These are phyloP conservation scores for Melanophora roralis DNA, from an alignment of 2,888 invertebrate species.

Conservation along the genomic window DNA sequence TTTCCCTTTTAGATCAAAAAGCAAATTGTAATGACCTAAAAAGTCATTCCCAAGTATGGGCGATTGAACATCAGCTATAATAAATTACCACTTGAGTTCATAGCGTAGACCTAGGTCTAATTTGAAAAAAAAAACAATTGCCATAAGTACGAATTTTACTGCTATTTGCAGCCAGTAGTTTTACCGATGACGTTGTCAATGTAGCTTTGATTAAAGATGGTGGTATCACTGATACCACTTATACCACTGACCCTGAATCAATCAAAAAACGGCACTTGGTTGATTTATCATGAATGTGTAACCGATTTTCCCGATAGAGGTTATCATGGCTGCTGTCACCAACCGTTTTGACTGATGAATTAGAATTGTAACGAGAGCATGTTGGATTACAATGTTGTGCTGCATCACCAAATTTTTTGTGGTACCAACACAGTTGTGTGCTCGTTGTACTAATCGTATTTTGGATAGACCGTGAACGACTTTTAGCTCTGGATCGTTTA, in stretches of 20 bases:
- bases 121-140: slow-evolving; percentile 29
- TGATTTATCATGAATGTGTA: slow-evolving; percentile 29
- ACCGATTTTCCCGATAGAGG: slow-evolving; percentile 4
- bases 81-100: slow-evolving; percentile 61
- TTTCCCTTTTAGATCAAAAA: slow-evolving; percentile 48
- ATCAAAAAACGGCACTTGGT: slow-evolving; percentile 47
- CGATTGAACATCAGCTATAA: slow-evolving; percentile 57
- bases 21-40: slow-evolving; percentile 29
- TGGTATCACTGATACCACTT: slow-evolving; percentile 57
- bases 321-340: slow-evolving; percentile 39
- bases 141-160: slow-evolving; percentile 56
- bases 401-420: slow-evolving; percentile 30
- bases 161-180: slow-evolving; percentile 61
- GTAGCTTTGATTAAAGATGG: slow-evolving; percentile 42
- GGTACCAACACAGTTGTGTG: slow-evolving; percentile 38
- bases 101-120: slow-evolving; percentile 58
- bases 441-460: background rate
- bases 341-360: slow-evolving; percentile 31
- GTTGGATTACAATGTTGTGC: slow-evolving; percentile 32
- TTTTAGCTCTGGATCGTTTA: slow-evolving; percentile 1
- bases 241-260: slow-evolving; percentile 62
- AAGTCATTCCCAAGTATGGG: slow-evolving; percentile 62
- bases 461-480: background rate
- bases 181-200: slow-evolving; percentile 20
- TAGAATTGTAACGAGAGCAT: slow-evolving; percentile 9